Conservation (phyloP, 2,797 vertebrate species). For the Leptatherina wallacei region DNA sequence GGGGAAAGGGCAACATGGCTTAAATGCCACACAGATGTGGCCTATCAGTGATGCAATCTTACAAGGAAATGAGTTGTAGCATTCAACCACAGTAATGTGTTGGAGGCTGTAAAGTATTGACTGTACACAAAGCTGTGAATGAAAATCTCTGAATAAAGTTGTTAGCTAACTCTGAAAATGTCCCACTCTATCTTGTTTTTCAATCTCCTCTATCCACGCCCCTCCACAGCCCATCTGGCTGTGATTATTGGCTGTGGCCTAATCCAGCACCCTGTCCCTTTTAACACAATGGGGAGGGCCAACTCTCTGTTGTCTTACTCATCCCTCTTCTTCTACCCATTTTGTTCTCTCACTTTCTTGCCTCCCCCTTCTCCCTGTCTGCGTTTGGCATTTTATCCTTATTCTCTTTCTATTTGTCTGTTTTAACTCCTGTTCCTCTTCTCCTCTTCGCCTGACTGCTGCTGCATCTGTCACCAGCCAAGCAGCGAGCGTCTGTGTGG, state of each 20-base stretch:
- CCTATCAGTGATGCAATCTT: slow-evolving; percentile 58
- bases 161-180: slow-evolving; percentile 62
- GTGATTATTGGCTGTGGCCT: slow-evolving; percentile 79
- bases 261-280: slow-evolving; percentile 74
- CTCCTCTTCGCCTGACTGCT: slow-evolving; percentile 55
- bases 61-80: slow-evolving; percentile 54
- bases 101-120: slow-evolving; percentile 26
- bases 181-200: slow-evolving; percentile 71
- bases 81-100: slow-evolving; percentile 14
- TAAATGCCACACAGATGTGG: slow-evolving; percentile 76
- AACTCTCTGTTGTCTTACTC: slow-evolving; percentile 66
- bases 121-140: slow-evolving; percentile 32
- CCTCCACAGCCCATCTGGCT: slow-evolving; percentile 81
- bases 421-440: slow-evolving; percentile 45
- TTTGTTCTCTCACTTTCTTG: slow-evolving; percentile 7
- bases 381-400: slow-evolving; percentile 5
- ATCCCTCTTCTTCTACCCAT: slow-evolving; percentile 27
- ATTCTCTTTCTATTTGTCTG: slow-evolving; percentile 19
- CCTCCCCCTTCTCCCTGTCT: neutral
- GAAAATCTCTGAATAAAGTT: slow-evolving; percentile 66
- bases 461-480: slow-evolving; percentile 75
- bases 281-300: slow-evolving; percentile 75
- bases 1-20: slow-evolving; percentile 50
- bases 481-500: slow-evolving; percentile 65
- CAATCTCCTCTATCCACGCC: slow-evolving; percentile 63